Percentiles rank a stretch among this genome's conserved stretches.
phyloP scores from a whole-genome alignment of 2,797 vertebrate genomes.

The Cynopterus sphinx region DNA sequence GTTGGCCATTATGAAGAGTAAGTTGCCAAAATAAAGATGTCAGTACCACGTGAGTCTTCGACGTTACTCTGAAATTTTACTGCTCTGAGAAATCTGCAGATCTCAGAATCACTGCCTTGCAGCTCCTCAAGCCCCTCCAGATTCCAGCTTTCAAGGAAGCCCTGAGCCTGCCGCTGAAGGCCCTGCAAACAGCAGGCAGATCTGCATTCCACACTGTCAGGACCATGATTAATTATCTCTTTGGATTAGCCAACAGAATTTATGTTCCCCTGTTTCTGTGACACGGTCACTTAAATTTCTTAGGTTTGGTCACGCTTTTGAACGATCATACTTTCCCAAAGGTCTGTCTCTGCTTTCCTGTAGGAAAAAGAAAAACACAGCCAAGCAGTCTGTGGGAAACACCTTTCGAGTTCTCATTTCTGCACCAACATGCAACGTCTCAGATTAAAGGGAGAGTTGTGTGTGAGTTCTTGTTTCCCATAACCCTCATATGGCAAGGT shows the following conservation, averaged over 20 bases:
- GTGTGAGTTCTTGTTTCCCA: constrained; percentile 52
- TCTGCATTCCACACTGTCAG: constrained; percentile 65
- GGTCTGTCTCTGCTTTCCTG: constrained; percentile 35
- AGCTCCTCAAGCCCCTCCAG: constrained; percentile 1
- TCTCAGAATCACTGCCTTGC: constrained; percentile 9
- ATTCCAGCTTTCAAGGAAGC: constrained; percentile 22
- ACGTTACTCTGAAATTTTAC: constrained; percentile 24
- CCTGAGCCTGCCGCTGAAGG: background rate
- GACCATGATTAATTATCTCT: constrained; percentile 56
- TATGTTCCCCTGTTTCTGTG: constrained; percentile 39
- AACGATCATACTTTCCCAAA: constrained; percentile 16
- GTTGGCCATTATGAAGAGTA: background rate
- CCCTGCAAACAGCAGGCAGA: constrained; percentile 41
- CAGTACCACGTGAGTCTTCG: constrained; percentile 14
- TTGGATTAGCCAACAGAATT: constrained; percentile 55
- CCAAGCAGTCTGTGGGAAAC: background rate
- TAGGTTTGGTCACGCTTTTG: constrained; percentile 41
- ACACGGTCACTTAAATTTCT: constrained; percentile 66
- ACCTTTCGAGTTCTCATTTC: constrained; percentile 26
- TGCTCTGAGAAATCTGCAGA: constrained; percentile 16
- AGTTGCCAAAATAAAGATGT: constrained; percentile 3
- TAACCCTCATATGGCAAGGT: constrained; percentile 49
- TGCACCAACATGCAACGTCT: background rate
- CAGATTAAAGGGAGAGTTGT: constrained; percentile 41
- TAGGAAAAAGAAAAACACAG: background rate